Conservation (phyloP, 1,140 invertebrate genomes). For the Tetramorium simillimum region DNA sequence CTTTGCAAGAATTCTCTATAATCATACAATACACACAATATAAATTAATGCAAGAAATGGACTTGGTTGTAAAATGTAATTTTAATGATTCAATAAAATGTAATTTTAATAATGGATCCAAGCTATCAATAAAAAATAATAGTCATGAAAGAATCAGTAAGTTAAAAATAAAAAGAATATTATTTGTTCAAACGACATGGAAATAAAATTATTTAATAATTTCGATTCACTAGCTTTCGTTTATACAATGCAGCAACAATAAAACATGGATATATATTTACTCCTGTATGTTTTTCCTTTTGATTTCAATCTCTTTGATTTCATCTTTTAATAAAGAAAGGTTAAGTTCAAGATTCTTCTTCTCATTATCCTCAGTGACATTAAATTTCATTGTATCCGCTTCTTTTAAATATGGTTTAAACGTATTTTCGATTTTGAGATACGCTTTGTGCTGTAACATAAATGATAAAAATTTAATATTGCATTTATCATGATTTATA, state of each 20-base stretch:
- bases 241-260: too few relatives aligned
- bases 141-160: neutral
- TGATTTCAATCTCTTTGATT: slow-evolving; percentile 46
- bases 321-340: slow-evolving; percentile 43
- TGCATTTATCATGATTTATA: neutral
- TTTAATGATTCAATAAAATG: neutral
- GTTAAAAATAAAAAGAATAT: too few relatives aligned
- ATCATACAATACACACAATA: neutral
- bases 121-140: neutral
- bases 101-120: too few relatives aligned
- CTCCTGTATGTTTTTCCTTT: slow-evolving; percentile 62
- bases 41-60: neutral
- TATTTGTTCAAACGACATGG: too few relatives aligned
- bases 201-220: too few relatives aligned
- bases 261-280: slow-evolving; percentile 46
- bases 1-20: slow-evolving; percentile 63
- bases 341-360: slow-evolving; percentile 52
- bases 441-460: slow-evolving; percentile 51
- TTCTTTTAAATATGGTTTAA: slow-evolving; percentile 37
- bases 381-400: slow-evolving; percentile 52
- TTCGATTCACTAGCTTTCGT: too few relatives aligned
- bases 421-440: slow-evolving; percentile 57
- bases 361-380: slow-evolving; percentile 56
- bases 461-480: neutral
- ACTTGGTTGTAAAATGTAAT: neutral